Conservation (phyloP, 1,140 invertebrate genomes). For the Anoplolepis gracilipes region DNA sequence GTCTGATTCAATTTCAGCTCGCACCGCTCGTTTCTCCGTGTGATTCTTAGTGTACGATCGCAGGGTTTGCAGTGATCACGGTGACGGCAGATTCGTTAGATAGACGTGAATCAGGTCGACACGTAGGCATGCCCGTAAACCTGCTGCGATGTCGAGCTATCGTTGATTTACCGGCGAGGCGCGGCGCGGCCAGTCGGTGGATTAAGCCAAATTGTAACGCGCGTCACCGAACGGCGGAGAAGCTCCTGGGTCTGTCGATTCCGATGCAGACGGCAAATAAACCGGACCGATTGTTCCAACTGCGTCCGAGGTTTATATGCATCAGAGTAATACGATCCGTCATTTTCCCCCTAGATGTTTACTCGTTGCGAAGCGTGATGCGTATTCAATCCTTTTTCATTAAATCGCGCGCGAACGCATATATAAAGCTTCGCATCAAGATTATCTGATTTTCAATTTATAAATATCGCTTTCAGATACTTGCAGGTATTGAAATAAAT, state of each 20-base stretch:
- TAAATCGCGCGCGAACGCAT: not conserved
- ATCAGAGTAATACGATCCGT: not conserved
- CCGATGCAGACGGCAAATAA: slow-evolving; percentile 56
- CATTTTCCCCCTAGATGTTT: slow-evolving; percentile 37
- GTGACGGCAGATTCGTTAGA: slow-evolving; percentile 47
- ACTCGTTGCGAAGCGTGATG: not conserved
- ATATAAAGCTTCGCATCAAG: not conserved
- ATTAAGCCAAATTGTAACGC: slow-evolving; percentile 60
- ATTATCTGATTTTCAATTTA: not conserved
- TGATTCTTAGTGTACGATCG: slow-evolving; percentile 30
- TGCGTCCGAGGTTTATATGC: slow-evolving; percentile 28
- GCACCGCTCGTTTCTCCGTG: not conserved
- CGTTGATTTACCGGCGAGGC: slow-evolving; percentile 58
- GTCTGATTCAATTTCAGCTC: slow-evolving; percentile 31
- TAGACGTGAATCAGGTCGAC: slow-evolving; percentile 58
- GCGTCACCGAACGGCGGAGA: slow-evolving; percentile 48
- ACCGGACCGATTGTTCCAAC: slow-evolving; percentile 29
- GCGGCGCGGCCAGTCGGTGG: no score
- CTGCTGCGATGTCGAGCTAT: slow-evolving; percentile 41
- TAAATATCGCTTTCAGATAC: not conserved
- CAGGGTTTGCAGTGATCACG: slow-evolving; percentile 42
- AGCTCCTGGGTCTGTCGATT: slow-evolving; percentile 18
- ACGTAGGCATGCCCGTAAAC: slow-evolving; percentile 55
- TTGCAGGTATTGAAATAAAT: not conserved
- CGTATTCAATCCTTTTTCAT: slow-evolving; percentile 3